Percentiles rank a stretch among this genome's conserved stretches.
phyloP scores from a whole-genome alignment of 1,140 invertebrate species.

The Atta cephalotes region DNA sequence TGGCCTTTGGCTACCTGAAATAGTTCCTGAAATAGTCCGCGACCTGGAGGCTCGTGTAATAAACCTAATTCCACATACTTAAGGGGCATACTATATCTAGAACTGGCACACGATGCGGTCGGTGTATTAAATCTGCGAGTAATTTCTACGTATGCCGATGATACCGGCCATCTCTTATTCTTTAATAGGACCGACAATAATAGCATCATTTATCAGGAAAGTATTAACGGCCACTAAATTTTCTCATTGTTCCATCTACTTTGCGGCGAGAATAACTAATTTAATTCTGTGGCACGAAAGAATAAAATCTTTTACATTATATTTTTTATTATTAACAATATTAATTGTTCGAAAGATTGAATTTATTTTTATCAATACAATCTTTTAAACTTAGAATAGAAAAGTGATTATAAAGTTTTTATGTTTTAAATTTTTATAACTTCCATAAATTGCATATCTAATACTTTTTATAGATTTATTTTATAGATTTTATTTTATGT shows the following conservation, averaged over 20 bases:
- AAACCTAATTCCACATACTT: constrained; percentile 77
- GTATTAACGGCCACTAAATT: constrained; percentile 11
- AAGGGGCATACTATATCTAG: constrained; percentile 68
- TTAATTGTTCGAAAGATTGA: background rate
- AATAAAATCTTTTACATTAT: background rate
- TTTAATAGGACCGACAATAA: constrained; percentile 42
- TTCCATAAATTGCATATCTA: background rate
- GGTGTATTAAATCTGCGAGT: constrained; percentile 57
- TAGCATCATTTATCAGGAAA: constrained; percentile 22
- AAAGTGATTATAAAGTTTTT: background rate
- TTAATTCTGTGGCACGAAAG: background rate
- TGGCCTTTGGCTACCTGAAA: constrained; percentile 71
- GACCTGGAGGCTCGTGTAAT: constrained; percentile 67
- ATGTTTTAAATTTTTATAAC: background rate
- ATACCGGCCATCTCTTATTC: constrained; percentile 40
- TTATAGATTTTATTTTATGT: background rate
- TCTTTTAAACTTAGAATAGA: too few relatives aligned
- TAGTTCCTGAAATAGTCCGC: constrained; percentile 74
- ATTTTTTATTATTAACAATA: background rate
- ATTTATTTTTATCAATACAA: background rate
- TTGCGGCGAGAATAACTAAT: constrained; percentile 28
- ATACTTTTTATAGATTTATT: background rate
- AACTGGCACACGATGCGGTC: constrained; percentile 15
- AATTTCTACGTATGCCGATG: constrained; percentile 48
- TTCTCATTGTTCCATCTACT: constrained; percentile 8